Percentiles rank a stretch among this genome's conserved stretches.
Evolutionary conservation across 2,113 vertebrate species (phyloP).

Genomic region (Columba livia): DNA sequence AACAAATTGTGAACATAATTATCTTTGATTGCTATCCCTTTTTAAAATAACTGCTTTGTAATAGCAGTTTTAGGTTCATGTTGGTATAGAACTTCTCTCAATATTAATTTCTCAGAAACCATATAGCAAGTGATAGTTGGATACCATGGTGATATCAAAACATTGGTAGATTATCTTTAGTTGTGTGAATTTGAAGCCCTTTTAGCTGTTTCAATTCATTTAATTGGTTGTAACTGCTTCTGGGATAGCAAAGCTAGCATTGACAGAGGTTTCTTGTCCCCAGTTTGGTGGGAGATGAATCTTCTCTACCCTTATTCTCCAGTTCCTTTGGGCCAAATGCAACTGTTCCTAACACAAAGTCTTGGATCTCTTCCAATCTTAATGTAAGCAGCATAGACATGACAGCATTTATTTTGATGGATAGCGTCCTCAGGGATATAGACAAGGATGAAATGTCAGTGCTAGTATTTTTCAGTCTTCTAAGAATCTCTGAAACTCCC

Average conservation of each 20-base stretch:
- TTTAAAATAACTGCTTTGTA: background rate
- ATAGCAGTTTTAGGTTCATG: background rate
- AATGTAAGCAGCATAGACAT: background rate
- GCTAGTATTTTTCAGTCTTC: background rate
- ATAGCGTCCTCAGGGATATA: background rate
- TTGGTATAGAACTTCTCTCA: background rate
- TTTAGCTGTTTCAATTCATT: background rate
- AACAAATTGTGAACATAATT: slow-evolving; percentile 1
- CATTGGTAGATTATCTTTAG: background rate
- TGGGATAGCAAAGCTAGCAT: background rate
- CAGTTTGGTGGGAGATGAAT: background rate
- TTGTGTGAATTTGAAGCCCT: background rate
- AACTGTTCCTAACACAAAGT: background rate
- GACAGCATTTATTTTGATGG: slow-evolving; percentile 11
- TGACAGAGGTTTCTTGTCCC: background rate
- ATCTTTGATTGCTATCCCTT: background rate
- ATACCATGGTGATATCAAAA: background rate
- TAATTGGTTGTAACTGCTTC: background rate
- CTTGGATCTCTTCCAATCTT: background rate
- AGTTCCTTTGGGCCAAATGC: background rate
- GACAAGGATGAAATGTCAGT: background rate
- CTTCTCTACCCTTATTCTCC: background rate
- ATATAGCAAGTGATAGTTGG: background rate
- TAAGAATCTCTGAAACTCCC: background rate
- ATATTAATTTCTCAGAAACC: background rate